phyloP scores from a whole-genome alignment of 92 coral and sea anemone species.

The Phenganax marumi region DNA sequence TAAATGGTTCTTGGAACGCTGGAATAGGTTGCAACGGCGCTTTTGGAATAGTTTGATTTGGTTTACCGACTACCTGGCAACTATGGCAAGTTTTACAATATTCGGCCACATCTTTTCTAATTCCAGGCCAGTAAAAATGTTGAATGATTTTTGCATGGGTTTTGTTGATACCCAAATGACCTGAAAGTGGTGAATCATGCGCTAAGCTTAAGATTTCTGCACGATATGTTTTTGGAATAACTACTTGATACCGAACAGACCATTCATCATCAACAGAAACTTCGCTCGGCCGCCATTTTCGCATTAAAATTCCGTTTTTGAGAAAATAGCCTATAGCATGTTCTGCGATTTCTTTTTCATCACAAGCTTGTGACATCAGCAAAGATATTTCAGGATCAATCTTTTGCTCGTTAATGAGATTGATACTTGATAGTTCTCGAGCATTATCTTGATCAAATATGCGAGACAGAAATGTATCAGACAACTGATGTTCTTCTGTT shows the following conservation, averaged over 20 bases:
- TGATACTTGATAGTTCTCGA: conserved; percentile 22
- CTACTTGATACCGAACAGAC: conserved; percentile 55
- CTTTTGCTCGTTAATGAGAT: conserved; percentile 55
- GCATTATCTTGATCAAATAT: conserved; percentile 17
- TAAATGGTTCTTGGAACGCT: conserved; percentile 58
- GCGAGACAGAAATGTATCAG: conserved; percentile 26
- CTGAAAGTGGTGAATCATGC: conserved; percentile 59
- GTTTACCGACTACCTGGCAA: conserved; percentile 51
- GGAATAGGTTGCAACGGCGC: conserved; percentile 62
- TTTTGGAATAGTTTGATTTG: conserved; percentile 53
- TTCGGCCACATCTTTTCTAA: conserved; percentile 47
- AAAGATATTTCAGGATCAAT: conserved; percentile 49
- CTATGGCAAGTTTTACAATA: conserved; percentile 49
- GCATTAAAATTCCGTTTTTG: conserved; percentile 55
- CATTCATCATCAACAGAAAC: conserved; percentile 57
- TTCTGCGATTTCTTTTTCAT: conserved; percentile 45
- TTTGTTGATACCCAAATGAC: conserved; percentile 60
- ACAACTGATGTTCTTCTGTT: conserved; percentile 11
- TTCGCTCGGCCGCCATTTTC: conserved; percentile 49
- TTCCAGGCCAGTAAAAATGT: conserved; percentile 57
- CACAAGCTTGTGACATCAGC: conserved; percentile 40
- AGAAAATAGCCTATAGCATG: conserved; percentile 47
- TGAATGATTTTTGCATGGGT: conserved; percentile 48
- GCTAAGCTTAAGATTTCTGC: conserved; percentile 46
- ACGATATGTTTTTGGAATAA: conserved; percentile 38